A percentile compares a stretch with the other conserved stretches of the same genome.
These are phyloP conservation scores for Odiellus spinosus DNA, from an alignment of 2,888 invertebrate species.

Conservation along the genomic window DNA sequence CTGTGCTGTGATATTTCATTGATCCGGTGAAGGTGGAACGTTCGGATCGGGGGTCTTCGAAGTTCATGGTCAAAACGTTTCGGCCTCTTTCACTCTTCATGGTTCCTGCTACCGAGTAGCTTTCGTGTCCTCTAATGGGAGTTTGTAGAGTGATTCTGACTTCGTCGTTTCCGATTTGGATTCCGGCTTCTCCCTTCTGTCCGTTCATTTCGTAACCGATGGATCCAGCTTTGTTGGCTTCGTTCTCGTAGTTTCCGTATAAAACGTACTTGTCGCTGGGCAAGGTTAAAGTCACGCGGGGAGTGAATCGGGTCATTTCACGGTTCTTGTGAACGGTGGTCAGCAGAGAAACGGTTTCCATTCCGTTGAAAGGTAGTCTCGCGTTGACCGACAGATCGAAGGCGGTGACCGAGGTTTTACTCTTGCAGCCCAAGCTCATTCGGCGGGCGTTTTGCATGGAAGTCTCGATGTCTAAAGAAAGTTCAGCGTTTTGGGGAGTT, in stretches of 20 bases:
- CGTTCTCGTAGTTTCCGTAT: slow-evolving; percentile 8
- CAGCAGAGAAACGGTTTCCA: slow-evolving; percentile 6
- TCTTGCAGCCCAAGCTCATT: slow-evolving; percentile 10
- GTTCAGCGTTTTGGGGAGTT: slow-evolving; percentile 4
- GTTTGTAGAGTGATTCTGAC: slow-evolving; percentile 4
- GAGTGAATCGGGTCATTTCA: slow-evolving; percentile 9
- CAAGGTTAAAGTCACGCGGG: slow-evolving; percentile 12
- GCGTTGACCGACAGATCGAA: slow-evolving; percentile 14
- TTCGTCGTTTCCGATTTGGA: neutral
- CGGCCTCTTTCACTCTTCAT: slow-evolving; percentile 8
- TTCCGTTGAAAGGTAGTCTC: slow-evolving; percentile 7
- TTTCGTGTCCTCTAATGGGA: slow-evolving; percentile 8
- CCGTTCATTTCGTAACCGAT: slow-evolving; percentile 2
- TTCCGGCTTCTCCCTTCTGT: neutral
- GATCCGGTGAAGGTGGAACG: slow-evolving; percentile 7
- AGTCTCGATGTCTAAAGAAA: slow-evolving; percentile 11
- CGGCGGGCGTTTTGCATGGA: slow-evolving; percentile 7
- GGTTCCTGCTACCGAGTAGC: slow-evolving; percentile 4
- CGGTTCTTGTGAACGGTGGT: slow-evolving; percentile 10
- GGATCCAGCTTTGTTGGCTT: neutral
- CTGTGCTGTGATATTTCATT: neutral
- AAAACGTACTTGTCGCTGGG: slow-evolving; percentile 7
- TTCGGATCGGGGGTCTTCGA: slow-evolving; percentile 8
- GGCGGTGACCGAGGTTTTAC: slow-evolving; percentile 5
- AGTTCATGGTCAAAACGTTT: neutral